Conservation (phyloP, 2,888 invertebrate genomes). For the Polymixis lichenea region DNA sequence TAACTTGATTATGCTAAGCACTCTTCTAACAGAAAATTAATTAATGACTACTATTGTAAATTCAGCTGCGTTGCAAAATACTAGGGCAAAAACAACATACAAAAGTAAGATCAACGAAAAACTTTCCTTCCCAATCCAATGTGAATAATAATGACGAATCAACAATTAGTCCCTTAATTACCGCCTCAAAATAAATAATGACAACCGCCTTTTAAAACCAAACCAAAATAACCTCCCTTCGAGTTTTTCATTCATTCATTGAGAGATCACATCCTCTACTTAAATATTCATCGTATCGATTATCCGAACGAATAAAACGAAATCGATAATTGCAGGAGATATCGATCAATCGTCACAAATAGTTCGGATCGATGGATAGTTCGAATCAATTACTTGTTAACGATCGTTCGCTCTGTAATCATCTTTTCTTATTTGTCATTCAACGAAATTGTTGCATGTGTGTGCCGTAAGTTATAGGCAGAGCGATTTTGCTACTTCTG, state of each 20-base stretch:
- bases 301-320: conserved; percentile 70
- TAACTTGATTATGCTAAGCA: too few species aligned
- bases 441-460: conserved; percentile 81
- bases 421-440: conserved; percentile 89
- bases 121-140: not conserved
- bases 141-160: conserved; percentile 12
- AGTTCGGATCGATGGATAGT: conserved; percentile 75
- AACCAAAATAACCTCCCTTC: conserved; percentile 36
- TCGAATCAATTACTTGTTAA: conserved; percentile 84
- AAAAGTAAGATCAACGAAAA: not conserved
- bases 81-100: not conserved
- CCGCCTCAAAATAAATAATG: conserved; percentile 16
- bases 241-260: conserved; percentile 54
- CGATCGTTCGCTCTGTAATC: conserved; percentile 82
- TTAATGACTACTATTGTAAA: too few species aligned
- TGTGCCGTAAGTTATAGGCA: conserved; percentile 67
- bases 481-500: not conserved
- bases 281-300: conserved; percentile 66
- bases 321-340: conserved; percentile 74
- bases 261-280: conserved; percentile 53
- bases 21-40: too few species aligned
- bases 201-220: conserved; percentile 30
- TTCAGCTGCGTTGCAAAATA: not conserved
- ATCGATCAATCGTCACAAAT: conserved; percentile 79
- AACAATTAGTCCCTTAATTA: not conserved